Evolutionary conservation across 2,113 vertebrate species (phyloP), one percentile per base, ranked within the genome.

Genomic region (Tragulus kanchil): DNA sequence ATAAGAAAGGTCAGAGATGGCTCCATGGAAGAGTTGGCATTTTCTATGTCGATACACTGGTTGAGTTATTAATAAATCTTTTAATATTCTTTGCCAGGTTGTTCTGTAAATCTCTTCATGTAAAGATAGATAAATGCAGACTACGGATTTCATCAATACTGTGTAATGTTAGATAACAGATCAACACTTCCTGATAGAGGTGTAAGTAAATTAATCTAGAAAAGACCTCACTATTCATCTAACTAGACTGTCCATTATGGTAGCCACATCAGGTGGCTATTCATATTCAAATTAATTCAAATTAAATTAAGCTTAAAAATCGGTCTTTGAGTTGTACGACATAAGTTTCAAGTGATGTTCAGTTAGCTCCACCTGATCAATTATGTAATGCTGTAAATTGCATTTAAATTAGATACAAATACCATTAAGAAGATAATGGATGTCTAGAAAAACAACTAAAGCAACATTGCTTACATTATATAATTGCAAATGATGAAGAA

Each of bases 341-440:
- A 10, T 75, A 92, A 36, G 65, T 73, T 48, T 71, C 81, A 78
- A 88, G 25, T 25, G 5, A 52, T 94, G 89, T 87, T 81, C 45
- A 92, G 16, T 14, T 31, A 62, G 13, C 42, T 92, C 4, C 26
- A 75, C 26, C 42, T 52, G 28, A 92, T 42, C 14, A 89, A 48
- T 26, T 89, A 45, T 16, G n/a, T 64, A 89, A 65, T 84, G 82
- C 3, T 16, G 45, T 42, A 73, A 61, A 45, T 42, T 90, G 36
- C 67, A 64, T 93, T 65, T 61, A 94, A n/a, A 82, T 73, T 75
- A 83, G 10, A n/a, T 90, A 15, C 17, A 78, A 95, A 59, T 62
- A 26, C 54, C 12, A 64, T 45, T 10, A 21, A 31, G 23, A 87
- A 67, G 12, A 50, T 31, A 31, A 73, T 16, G 5, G n/a, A 36